Percentiles rank a stretch among this genome's conserved stretches.
Conservation (phyloP, 2,113 vertebrate species). For the Carollia perspicillata region DNA sequence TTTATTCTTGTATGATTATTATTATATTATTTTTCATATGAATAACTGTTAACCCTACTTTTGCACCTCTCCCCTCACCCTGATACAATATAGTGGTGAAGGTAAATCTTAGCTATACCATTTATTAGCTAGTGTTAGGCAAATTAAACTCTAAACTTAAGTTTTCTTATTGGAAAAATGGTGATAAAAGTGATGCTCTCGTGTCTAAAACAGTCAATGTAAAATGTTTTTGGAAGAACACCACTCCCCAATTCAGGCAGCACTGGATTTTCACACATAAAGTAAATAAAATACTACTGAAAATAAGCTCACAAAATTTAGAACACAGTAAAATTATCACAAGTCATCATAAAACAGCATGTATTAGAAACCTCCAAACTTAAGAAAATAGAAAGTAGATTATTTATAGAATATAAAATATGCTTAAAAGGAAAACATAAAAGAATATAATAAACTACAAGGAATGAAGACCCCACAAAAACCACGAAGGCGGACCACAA, state of each 20-base stretch:
- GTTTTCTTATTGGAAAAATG: background rate
- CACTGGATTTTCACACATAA: background rate
- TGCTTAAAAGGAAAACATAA: background rate
- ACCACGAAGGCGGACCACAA: background rate
- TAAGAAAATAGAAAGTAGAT: background rate
- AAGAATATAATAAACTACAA: background rate
- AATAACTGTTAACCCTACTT: too few relatives aligned
- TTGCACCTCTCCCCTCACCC: too few relatives aligned
- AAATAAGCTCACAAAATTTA: background rate
- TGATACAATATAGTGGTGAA: background rate
- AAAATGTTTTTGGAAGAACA: background rate
- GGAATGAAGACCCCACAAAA: background rate
- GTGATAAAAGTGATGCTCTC: background rate
- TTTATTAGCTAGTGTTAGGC: background rate
- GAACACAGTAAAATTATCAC: background rate
- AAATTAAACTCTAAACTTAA: background rate
- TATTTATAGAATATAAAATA: background rate
- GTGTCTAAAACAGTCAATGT: background rate
- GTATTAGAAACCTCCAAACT: background rate
- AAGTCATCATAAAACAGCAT: background rate
- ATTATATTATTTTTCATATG: background rate
- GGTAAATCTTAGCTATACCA: background rate
- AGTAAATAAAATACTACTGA: background rate
- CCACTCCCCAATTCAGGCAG: background rate
- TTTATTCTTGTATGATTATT: too few relatives aligned